Percentiles rank a stretch among this genome's conserved stretches.
These are phyloP conservation scores for Helicoverpa zea DNA, from an alignment of 1,140 invertebrate species.

Conservation along the genomic window DNA sequence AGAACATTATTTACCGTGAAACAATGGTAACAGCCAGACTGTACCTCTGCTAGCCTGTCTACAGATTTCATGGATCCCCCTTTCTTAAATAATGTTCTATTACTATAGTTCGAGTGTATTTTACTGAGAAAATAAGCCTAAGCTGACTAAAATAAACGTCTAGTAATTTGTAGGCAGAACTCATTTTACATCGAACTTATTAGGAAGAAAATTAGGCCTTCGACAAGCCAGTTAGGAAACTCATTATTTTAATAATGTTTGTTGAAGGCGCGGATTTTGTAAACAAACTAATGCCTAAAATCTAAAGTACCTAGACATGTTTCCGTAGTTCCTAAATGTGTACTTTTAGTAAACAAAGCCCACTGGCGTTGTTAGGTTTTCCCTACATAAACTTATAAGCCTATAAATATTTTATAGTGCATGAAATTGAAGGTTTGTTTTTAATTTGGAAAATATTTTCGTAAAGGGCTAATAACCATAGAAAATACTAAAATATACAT, in stretches of 20 bases:
- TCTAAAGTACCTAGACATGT: conserved; percentile 8
- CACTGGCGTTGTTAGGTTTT: background rate
- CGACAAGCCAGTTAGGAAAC: conserved; percentile 23
- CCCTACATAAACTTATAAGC: background rate
- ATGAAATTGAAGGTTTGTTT: no score
- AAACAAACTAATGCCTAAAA: background rate
- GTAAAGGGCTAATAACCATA: no score
- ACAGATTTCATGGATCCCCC: conserved; percentile 66
- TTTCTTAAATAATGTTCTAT: conserved; percentile 69
- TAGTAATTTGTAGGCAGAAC: conserved; percentile 44
- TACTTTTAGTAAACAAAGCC: conserved; percentile 3
- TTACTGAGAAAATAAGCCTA: conserved; percentile 24
- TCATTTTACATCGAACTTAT: conserved; percentile 40
- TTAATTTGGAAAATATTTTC: no score
- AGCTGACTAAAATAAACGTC: conserved; percentile 46
- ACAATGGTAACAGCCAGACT: conserved; percentile 59
- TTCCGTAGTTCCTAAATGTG: background rate
- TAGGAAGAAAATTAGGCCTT: conserved; percentile 29
- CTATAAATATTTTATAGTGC: background rate
- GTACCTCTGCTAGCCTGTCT: conserved; percentile 61
- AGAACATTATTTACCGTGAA: background rate
- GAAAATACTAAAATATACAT: no score
- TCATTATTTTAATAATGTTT: conserved; percentile 8
- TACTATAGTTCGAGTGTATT: conserved; percentile 54
- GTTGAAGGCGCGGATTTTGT: background rate